Evolutionary conservation across 2,797 vertebrate species (phyloP), one percentile per base, ranked within the genome.

Genomic region (Coregonus suidteri): DNA sequence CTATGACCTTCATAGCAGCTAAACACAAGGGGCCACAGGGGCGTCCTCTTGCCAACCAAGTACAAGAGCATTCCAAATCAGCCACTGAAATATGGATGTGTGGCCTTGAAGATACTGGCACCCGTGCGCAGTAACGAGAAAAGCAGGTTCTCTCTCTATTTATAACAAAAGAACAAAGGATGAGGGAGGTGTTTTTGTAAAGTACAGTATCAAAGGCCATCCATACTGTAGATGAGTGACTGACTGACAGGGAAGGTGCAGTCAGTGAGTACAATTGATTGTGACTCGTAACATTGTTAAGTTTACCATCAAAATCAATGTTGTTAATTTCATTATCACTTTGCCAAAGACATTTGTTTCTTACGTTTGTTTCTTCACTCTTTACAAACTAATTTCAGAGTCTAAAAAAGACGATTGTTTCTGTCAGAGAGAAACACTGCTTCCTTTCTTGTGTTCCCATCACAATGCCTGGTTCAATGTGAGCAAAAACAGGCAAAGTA

Each of bases 381-480:
- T 6, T 25, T 54, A 6, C 20, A 4, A 20, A 65, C 11, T 14
- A n/a, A 65, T 56, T 51, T 30, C 13, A 41, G 3, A 56, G 14
- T 47, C n/a, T 71, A 47, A 47, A 47, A 9, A 47, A 47, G 41
- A 47, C 13, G 31, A 77, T 59, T 3, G 37, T 73, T 52, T 81
- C 35, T 77, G 66, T 56, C 59, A 54, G 34, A 37, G 51, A 75
- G 56, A 77, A 1, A 20, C 56, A 34, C 34, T 73, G 71, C 25
- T 35, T 74, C 62, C 70, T 76, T 83, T 70, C 74, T 5, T 31
- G 4, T 20, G 6, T 25, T n/a, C 3, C 74, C 34, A 81, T 74
- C 79, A 83, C 83, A 84, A 85, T 77, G 83, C 82, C 76, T 51
- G 75, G 74, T 76, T 80, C 77, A 71, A 85, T 83, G 82, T 85